Conservation (phyloP, 2,797 vertebrate genomes). For the Myotis daubentonii region DNA sequence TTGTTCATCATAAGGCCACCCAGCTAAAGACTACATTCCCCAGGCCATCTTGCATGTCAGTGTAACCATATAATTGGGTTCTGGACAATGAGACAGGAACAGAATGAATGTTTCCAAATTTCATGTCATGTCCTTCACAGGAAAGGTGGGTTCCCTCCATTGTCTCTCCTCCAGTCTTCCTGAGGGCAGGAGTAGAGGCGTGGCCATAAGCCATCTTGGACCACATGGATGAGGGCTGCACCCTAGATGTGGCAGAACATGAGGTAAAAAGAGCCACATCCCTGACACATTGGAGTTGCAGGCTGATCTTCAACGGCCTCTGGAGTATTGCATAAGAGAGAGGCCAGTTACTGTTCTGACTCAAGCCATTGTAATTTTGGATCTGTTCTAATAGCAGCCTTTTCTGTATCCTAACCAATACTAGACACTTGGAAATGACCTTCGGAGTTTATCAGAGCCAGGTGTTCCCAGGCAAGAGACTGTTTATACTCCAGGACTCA, state of each 20-base stretch:
- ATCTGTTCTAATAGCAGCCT: neutral
- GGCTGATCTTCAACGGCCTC: neutral
- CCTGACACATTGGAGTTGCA: neutral
- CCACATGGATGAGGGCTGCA: accelerated
- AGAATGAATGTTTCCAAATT: neutral
- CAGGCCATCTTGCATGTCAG: neutral
- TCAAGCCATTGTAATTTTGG: neutral
- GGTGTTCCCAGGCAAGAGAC: neutral
- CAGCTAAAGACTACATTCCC: neutral
- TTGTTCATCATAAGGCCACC: neutral
- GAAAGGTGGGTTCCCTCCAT: neutral
- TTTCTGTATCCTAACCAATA: neutral
- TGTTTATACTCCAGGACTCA: neutral
- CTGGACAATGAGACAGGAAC: neutral
- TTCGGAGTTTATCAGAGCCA: neutral
- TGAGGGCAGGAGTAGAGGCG: too few relatives aligned
- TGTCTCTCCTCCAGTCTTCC: neutral
- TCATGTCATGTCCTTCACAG: neutral
- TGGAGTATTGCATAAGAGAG: neutral
- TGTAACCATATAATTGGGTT: neutral
- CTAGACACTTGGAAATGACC: neutral
- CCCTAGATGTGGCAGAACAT: neutral
- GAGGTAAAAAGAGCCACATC: neutral
- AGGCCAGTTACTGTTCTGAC: neutral
- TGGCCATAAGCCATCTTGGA: neutral